Base-by-base conservation (phyloP, 2,113 vertebrate genomes). In the Eretmochelys imbricata region DNA sequence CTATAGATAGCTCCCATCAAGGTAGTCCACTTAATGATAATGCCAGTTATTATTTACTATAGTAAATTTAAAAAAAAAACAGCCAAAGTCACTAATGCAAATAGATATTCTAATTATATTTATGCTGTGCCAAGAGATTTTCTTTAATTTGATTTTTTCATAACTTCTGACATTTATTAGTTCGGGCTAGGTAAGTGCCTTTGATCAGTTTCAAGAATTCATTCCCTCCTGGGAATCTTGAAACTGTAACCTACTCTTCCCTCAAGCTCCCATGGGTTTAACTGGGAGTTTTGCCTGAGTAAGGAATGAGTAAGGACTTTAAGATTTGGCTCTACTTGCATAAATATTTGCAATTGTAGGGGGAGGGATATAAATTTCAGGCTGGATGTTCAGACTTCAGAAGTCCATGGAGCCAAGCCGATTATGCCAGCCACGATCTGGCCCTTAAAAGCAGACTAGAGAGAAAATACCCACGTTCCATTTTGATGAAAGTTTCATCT, bases 81-180 rank as follows among this genome's bases (percentile, higher is more conserved):
- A 88, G 54, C 69, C 86, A 91, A 94, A 88, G 35, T 27, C 86
- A 81, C 48, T 93, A 87, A 94, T 81, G 87, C 79, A 95, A 96
- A 89, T 10, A 95, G 81, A 89, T 87, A 59, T 14, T 35, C 20
- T 91, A 90, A 95, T 90, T 95, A 88, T 59, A 91, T 94, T 87
- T 88, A 1, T 1, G 38, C 57, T 2, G 0, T 54, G 38, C 29
- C 14, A 57, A 55, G 35, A 89, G 46, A 82, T 87, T 81, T 85
- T 92, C 82, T 95, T 93, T 92, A 51, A 59, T 24, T 82, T 75
- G 38, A 89, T 92, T 85, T 85, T 88, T 91, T 81, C 17, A 13
- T 87, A 92, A 81, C 75, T 76, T 95, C 59, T 55, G 57, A 88
- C 81, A 55, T 92, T 96, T 94, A 76, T 87, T 85, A 90, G 65